Evolutionary conservation across 1,140 invertebrate genomes (phyloP).

Genomic region (Bicyclus anynana): DNA sequence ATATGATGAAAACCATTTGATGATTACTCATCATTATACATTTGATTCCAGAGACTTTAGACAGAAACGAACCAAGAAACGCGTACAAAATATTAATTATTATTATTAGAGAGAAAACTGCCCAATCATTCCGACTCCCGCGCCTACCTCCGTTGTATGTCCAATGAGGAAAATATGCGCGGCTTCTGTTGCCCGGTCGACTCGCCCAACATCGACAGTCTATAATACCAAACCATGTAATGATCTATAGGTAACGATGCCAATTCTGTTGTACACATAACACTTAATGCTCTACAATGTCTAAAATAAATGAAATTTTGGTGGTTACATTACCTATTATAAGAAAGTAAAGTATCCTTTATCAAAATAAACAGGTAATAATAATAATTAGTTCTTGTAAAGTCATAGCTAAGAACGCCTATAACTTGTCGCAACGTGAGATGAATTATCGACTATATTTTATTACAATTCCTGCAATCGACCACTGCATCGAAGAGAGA

Average conservation of each 20-base stretch:
- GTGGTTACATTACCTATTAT: no score
- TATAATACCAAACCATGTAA: constrained; percentile 37
- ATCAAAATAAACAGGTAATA: no score
- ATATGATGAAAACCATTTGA: no score
- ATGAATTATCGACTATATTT: no score
- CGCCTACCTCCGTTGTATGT: constrained; percentile 70
- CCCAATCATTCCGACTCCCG: constrained; percentile 24
- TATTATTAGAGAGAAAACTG: constrained; percentile 14
- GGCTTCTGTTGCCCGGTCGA: constrained; percentile 64
- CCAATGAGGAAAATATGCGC: constrained; percentile 71
- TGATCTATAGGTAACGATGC: not conserved
- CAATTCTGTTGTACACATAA: no score
- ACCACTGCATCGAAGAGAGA: no score
- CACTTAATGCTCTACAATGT: not conserved
- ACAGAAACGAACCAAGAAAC: constrained; percentile 28
- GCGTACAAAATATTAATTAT: not conserved
- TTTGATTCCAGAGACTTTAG: not conserved
- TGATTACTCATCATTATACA: no score
- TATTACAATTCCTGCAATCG: no score
- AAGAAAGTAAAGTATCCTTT: no score
- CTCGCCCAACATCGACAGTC: constrained; percentile 69
- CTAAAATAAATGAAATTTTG: no score
- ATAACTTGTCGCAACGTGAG: constrained; percentile 26
- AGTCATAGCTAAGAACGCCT: no score
- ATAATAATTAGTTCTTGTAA: no score